Conservation (phyloP, 2,797 vertebrate species). For the Numenius phaeopus region DNA sequence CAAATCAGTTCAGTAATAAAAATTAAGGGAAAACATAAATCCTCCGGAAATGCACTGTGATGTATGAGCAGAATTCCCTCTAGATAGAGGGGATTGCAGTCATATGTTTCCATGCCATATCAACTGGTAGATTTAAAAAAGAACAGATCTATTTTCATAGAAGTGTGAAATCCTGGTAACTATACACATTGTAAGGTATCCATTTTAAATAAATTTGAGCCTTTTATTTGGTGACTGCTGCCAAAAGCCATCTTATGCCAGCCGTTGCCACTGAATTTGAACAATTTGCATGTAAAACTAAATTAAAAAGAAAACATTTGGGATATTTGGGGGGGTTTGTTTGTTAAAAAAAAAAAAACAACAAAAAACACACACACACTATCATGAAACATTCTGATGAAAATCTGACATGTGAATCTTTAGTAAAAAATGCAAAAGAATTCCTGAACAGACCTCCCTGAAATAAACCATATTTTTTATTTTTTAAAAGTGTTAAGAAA, state of each 20-base stretch:
- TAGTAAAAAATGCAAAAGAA: no score
- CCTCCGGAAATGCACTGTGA: not conserved
- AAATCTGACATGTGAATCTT: not conserved
- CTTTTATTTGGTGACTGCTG: not conserved
- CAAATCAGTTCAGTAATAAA: constrained; percentile 54
- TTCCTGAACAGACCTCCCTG: no score
- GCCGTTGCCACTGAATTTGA: not conserved
- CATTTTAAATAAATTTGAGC: not conserved
- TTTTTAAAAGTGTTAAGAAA: not conserved
- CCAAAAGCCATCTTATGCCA: not conserved
- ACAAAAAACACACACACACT: not conserved
- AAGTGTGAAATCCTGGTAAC: not conserved
- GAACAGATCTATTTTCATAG: not conserved
- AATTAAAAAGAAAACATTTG: not conserved
- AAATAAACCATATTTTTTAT: not conserved
- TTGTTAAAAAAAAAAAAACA: not conserved
- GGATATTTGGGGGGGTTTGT: accelerated
- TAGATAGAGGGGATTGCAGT: not conserved
- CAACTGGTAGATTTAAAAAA: not conserved
- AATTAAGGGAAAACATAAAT: constrained; percentile 36
- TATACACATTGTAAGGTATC: not conserved
- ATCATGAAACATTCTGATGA: not conserved
- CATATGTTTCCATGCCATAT: not conserved
- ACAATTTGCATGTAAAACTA: not conserved
- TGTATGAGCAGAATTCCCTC: constrained; percentile 5